Conservation (phyloP, 2,797 vertebrate species). For the Limosa lapponica region DNA sequence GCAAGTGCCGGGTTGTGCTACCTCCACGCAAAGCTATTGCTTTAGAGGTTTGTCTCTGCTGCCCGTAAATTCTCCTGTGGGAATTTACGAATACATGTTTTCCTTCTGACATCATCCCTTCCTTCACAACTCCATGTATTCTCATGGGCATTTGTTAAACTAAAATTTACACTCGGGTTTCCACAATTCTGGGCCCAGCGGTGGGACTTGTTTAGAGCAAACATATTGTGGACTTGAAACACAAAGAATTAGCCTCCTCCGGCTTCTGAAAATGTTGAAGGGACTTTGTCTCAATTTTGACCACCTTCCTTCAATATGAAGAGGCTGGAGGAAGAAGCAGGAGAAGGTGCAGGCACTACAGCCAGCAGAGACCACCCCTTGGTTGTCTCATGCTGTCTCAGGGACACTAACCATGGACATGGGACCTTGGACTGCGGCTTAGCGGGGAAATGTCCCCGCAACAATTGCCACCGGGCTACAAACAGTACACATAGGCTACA, state of each 20-base stretch:
- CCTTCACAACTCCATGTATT: not conserved
- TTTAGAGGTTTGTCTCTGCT: not conserved
- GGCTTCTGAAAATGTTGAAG: not conserved
- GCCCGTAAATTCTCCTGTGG: not conserved
- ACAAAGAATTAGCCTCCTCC: not conserved
- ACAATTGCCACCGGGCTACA: not conserved
- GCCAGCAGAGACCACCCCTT: not conserved
- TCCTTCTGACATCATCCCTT: not conserved
- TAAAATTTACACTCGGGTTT: not conserved
- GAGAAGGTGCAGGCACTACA: no score
- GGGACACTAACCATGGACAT: not conserved
- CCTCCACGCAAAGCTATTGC: not conserved
- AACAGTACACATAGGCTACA: no score
- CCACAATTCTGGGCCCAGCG: fast-evolving
- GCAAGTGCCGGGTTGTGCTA: not conserved
- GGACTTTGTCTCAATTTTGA: not conserved
- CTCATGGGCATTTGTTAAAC: not conserved
- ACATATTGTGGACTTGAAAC: not conserved
- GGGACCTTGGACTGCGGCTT: not conserved
- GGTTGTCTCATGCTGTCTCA: no score
- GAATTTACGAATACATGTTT: not conserved
- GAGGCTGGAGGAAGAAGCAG: not conserved
- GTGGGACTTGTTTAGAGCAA: not conserved
- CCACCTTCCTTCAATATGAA: not conserved
- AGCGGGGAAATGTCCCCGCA: not conserved